Conservation (phyloP, 2,888 invertebrate species). For the Lasioglossum oenotherae region DNA sequence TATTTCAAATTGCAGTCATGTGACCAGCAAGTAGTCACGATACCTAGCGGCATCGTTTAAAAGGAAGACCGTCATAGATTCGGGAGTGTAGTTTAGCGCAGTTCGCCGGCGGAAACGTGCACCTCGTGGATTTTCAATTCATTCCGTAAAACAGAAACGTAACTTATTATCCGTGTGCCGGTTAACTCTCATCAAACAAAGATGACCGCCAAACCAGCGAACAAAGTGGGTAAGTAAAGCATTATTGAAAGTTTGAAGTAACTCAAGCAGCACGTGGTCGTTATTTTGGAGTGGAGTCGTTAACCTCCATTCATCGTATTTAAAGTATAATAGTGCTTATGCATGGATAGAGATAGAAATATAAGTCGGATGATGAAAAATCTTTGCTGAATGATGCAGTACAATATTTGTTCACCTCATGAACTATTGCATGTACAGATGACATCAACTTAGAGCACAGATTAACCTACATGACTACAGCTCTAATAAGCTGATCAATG, state of each 20-base stretch:
- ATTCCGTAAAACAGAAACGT: neutral
- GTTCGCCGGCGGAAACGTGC: conserved; percentile 11
- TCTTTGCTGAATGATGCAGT: neutral
- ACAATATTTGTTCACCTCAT: neutral
- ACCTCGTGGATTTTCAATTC: neutral
- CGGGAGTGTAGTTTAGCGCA: conserved; percentile 23
- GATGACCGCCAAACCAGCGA: conserved; percentile 81
- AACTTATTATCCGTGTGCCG: neutral
- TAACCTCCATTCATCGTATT: conserved; percentile 7
- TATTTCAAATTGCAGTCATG: neutral
- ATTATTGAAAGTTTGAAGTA: neutral
- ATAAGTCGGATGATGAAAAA: neutral
- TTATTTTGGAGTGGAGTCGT: conserved; percentile 22
- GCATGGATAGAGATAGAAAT: neutral
- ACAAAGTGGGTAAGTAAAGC: conserved; percentile 85
- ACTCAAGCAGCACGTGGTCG: conserved; percentile 40
- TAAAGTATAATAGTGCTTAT: neutral
- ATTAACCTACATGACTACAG: conserved; percentile 21
- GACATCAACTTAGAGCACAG: neutral
- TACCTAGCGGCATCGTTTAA: conserved; percentile 23
- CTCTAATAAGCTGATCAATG: neutral
- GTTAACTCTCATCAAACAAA: neutral
- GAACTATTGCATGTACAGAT: neutral
- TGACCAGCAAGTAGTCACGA: conserved; percentile 21
- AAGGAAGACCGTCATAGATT: conserved; percentile 14